Base-by-base conservation (phyloP, 1,140 invertebrate genomes). In the Homalodisca vitripennis region DNA sequence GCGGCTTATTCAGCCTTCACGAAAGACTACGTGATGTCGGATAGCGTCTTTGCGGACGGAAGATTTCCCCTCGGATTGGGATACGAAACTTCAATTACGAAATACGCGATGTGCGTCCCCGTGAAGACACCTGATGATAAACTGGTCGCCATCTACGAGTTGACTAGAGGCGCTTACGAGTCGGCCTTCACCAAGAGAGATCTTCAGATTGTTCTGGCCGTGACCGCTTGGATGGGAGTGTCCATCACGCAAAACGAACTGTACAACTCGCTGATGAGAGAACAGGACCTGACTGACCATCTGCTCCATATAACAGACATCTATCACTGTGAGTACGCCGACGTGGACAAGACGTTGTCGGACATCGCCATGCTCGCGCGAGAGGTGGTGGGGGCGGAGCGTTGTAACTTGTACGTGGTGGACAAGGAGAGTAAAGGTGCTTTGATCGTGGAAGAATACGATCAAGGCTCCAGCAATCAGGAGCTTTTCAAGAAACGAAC, bases 161-260 rank as follows among this genome's bases (percentile, higher is more conserved):
- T 60, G 6, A 12, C 12, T n/a, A 26, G 55, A 10, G 55, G 29
- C 29, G 27, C 14, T 27, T 60, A 27, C 26, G 13, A 13, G 24
- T 3, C 24, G 2, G 14, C 55, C 6, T 60, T 60, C 29, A 26
- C 26, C 3, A 26, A 26, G 10, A 60, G 29, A 30, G 55, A 60
- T 26, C 22, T 22, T 14, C 55, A 60, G 24, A 60, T 60, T 2
- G 26, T 60, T 2, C 6, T 29, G 3, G 55, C 55, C 10, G 24
- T 60, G 55, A 30, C 55, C 2, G 55, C 22, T 3, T 60, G 55
- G 55, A 29, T 60, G 55, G 55, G 55, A 27, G 55, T 26, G 10
- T 22, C 14, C 2, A n/a, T 60, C 10, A 22, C 29, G 14, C 55
- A 60, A 27, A 60, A 60, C 14, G 55, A 22, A 6, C 24, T 60